Conservation (phyloP, 2,888 invertebrate genomes). For the Nemurella pictetii region DNA sequence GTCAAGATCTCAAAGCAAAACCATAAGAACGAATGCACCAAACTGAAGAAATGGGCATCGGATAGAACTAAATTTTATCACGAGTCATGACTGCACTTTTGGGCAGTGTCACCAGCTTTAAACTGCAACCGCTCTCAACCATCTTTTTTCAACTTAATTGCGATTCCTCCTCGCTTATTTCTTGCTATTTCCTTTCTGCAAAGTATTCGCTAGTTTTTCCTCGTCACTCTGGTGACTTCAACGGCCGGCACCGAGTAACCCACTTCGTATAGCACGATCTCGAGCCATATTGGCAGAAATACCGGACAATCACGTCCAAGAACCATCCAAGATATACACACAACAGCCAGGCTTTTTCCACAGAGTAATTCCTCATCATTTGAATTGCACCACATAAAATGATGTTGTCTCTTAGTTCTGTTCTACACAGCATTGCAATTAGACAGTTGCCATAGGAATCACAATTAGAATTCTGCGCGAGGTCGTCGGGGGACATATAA, state of each 20-base stretch:
- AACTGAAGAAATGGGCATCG: neutral
- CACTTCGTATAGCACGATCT: conserved; percentile 12
- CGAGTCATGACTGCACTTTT: neutral
- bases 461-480: neutral
- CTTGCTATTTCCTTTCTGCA: neutral
- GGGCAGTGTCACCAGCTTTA: neutral
- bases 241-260: conserved; percentile 6
- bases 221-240: neutral
- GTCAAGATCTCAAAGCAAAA: neutral
- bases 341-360: neutral
- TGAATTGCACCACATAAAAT: neutral
- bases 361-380: neutral
- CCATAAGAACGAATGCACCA: neutral
- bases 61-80: neutral
- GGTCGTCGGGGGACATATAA: conserved; percentile 10
- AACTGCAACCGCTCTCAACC: neutral
- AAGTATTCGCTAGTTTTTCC: neutral
- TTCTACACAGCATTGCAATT: neutral
- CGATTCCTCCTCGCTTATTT: neutral
- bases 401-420: neutral
- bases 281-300: neutral
- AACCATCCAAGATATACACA: neutral
- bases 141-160: neutral
- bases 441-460: neutral
- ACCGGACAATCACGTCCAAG: neutral